Conservation (phyloP, 1,140 invertebrate genomes). For the Harpegnathos saltator region DNA sequence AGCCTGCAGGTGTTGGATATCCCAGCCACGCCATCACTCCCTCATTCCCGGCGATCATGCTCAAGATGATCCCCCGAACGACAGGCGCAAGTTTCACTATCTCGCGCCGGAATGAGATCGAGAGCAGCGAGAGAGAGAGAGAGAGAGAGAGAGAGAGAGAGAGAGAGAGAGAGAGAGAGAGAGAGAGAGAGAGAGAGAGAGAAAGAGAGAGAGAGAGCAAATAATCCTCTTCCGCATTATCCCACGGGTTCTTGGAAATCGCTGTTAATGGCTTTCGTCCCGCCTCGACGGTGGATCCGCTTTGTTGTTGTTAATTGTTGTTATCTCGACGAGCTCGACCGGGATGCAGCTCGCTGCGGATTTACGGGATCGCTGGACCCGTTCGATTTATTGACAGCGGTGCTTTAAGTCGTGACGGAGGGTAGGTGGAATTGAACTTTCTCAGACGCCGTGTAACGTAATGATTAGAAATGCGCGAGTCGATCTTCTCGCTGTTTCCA, state of each 20-base stretch:
- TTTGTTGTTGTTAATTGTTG: conserved; percentile 34
- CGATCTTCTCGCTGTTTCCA: neutral
- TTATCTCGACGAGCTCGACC: neutral
- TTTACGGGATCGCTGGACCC: neutral
- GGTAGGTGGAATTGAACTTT: no score
- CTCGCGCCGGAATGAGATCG: conserved; percentile 11
- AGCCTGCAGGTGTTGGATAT: conserved; percentile 80
- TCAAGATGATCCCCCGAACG: conserved; percentile 71
- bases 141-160: conserved; percentile 15
- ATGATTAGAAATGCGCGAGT: neutral
- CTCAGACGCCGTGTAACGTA: neutral
- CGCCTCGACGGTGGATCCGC: neutral
- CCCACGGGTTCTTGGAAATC: conserved; percentile 62
- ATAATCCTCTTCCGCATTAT: conserved; percentile 69
- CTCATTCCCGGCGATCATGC: conserved; percentile 71
- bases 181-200: neutral
- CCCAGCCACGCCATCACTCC: conserved; percentile 69
- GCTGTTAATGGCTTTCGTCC: conserved; percentile 52
- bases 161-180: neutral
- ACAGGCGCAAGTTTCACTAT: conserved; percentile 64
- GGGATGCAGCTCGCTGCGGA: neutral
- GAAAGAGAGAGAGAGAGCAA: conserved; percentile 37
- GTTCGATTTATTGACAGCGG: neutral
- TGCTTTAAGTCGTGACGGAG: neutral
- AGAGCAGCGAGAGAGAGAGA: neutral